These are phyloP conservation scores for Sinonovacula constricta DNA, from an alignment of 1,140 invertebrate genomes.

Conservation along the genomic window DNA sequence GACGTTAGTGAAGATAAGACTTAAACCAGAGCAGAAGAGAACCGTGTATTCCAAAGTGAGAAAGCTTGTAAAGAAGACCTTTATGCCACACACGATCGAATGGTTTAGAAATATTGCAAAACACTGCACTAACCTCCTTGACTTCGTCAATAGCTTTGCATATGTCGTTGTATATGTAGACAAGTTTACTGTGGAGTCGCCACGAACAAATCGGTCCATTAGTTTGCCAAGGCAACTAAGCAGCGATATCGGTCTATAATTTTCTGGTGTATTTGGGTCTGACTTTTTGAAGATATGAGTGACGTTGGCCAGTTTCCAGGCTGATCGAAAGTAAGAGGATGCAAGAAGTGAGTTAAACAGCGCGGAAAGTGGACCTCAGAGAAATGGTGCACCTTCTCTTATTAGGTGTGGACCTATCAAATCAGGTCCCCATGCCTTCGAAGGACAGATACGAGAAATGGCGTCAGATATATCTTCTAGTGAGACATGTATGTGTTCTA, in stretches of 20 bases:
- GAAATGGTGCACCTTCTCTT: not conserved
- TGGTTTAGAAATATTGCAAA: not conserved
- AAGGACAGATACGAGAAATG: not conserved
- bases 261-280: constrained; percentile 1
- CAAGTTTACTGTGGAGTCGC: constrained; percentile 20
- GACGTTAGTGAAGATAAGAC: not conserved
- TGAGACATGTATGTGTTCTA: not conserved
- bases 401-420: constrained; percentile 6
- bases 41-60: not conserved
- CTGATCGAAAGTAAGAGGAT: not conserved
- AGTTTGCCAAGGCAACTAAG: constrained; percentile 29
- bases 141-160: not conserved
- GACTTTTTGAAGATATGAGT: constrained; percentile 14
- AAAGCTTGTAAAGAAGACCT: not conserved
- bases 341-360: constrained; percentile 16
- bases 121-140: not conserved
- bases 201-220: constrained; percentile 20
- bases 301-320: constrained; percentile 22
- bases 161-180: constrained; percentile 5
- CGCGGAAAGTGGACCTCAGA: too few relatives aligned
- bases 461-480: constrained; percentile 3
- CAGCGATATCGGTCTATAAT: constrained; percentile 5
- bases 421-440: constrained; percentile 8
- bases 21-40: not conserved
- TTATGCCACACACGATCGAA: not conserved